Evolutionary conservation across 2,113 vertebrate species (phyloP), one percentile per base, ranked within the genome.

Genomic region (Myocastor coypus): DNA sequence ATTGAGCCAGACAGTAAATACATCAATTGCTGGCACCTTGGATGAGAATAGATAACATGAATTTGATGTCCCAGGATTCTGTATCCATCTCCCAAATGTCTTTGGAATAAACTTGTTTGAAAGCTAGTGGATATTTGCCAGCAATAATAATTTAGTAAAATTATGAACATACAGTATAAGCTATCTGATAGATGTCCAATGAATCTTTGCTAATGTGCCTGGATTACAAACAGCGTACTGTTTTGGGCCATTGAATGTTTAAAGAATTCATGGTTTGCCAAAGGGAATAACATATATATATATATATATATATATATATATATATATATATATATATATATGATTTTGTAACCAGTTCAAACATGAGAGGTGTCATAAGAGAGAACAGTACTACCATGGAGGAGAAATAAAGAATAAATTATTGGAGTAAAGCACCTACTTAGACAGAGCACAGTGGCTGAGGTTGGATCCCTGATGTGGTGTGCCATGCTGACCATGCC

Each of bases 81-180:
- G 61, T 85, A 26, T 17, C 14, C 37, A 50, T 73, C 61, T 83
- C 46, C 83, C 9, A 85, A 55, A 40, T 83, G 2, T 32, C 61
- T 64, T 97, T 75, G 42, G 24, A 91, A 37, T 92, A 63, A 90
- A 87, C 16, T 42, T 11, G 46, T 71, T 80, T 83, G 13, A 61
- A 63, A 87, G 30, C 80, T 64, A 22, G 8, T 82, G 37, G 5
- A 6, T 78, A 8, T 90, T 88, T 82, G 55, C 0, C 42, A 68
- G 59, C 59, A 59, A 16, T 81, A 68, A 77, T 86, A 78, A 24
- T 57, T 86, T 75, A 78, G 32, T 28, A 59, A 91, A 92, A 37
- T 55, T 57, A 28, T 61, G 26, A 71, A 83, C 87, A 83, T 77
- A 64, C 68, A 91, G 40, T 92, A 20, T 55, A 61, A 57, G 11